Evolutionary conservation across 1,140 invertebrate genomes (phyloP).

Genomic region (Harpegnathos saltator): DNA sequence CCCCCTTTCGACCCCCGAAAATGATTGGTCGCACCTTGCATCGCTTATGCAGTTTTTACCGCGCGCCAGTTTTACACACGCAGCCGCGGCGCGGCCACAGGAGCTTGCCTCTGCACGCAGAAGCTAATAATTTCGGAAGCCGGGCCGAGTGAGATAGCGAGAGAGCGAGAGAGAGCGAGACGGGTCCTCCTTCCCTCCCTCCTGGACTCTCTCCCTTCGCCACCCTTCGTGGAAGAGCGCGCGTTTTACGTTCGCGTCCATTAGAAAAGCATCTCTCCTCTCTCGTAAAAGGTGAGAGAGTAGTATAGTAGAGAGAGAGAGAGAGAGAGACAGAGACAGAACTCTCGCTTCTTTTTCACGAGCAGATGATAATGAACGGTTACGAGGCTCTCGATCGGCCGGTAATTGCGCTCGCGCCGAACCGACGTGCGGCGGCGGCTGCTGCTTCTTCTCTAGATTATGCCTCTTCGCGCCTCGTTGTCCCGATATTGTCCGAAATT

Average conservation of each 20-base stretch:
- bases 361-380: constrained; percentile 55
- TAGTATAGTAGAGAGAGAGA: constrained; percentile 22
- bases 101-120: constrained; percentile 6
- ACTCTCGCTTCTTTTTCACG: constrained; percentile 47
- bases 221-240: constrained; percentile 40
- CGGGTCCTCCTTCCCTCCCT: no score
- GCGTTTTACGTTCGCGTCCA: constrained; percentile 10
- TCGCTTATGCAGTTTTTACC: constrained; percentile 70
- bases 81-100: no score
- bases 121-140: constrained; percentile 67
- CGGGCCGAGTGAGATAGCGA: not conserved
- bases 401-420: constrained; percentile 47
- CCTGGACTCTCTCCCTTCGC: not conserved
- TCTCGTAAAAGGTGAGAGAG: constrained; percentile 42
- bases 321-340: no score
- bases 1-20: constrained; percentile 58
- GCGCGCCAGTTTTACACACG: no score
- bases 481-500: constrained; percentile 3
- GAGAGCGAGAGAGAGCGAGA: constrained; percentile 4
- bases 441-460: constrained; percentile 32
- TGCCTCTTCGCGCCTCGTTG: constrained; percentile 48
- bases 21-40: constrained; percentile 74
- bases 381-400: constrained; percentile 49
- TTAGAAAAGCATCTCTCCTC: constrained; percentile 43
- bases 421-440: constrained; percentile 32